Base-by-base conservation (phyloP, 1,140 invertebrate species). In the Mycetomoellerius zeteki region DNA sequence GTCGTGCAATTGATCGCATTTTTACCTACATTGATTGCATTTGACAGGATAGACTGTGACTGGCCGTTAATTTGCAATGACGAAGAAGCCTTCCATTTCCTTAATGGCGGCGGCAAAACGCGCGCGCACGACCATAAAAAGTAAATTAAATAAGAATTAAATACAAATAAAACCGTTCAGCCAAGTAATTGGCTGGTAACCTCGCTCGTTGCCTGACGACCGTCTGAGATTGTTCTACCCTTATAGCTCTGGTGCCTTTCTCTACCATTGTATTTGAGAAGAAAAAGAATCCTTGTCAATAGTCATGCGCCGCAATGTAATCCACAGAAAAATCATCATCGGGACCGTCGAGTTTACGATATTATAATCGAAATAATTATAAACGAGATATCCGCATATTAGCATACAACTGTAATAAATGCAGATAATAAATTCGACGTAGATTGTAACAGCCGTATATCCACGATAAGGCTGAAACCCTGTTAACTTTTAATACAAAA, bases 121-220 rank as follows among this genome's bases (percentile, higher is more conserved):
- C 37, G 65, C 37, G n/a, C 65, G 65, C 71, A 73, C 78, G 82
- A 85, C 92, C 92, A 92, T 95, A 95, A 95, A 95, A 95, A 94
- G 94, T 95, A 95, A 95, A 95, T 95, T 94, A 95, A 95, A 95
- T 94, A 93, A 95, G 94, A 95, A 95, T 95, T 95, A 95, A 95
- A 95, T 94, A 95, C 92, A 95, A 95, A 95, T 95, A 95, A 95
- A 95, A 95, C 84, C 94, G 93, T 85, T 95, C 92, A 94, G 93
- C 94, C 94, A 95, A 95, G 94, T 95, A 95, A 95, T 95, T 95
- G 94, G 92, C 90, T 94, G 89, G 90, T 90, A 89, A 90, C 88
- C 75, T 85, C 87, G 86, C 81, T 85, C 88, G 89, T 91, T 90
- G 89, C 88, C 86, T 86, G 65, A 73, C 91, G 75, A 88, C 86